Percentiles rank a stretch among this genome's conserved stretches.
These are phyloP conservation scores for Paralvinella palmiformis DNA, from an alignment of 1,140 invertebrate genomes.

Conservation along the genomic window DNA sequence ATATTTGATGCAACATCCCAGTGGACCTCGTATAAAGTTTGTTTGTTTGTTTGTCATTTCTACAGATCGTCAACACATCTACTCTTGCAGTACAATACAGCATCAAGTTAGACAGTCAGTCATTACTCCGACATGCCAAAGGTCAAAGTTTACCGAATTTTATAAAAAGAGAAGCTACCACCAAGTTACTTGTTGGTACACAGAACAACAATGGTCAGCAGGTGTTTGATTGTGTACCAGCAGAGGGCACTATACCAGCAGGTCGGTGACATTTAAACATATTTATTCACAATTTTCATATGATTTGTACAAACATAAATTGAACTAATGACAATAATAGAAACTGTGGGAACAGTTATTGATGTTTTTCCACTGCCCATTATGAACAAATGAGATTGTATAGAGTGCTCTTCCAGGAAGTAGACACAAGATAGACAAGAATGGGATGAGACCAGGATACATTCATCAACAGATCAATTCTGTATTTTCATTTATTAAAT, in stretches of 20 bases:
- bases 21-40: background rate
- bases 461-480: too few relatives aligned
- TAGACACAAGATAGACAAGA: background rate
- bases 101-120: slow-evolving; percentile 44
- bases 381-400: too few relatives aligned
- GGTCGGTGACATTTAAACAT: slow-evolving; percentile 24
- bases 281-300: background rate
- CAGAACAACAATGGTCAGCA: slow-evolving; percentile 46
- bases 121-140: slow-evolving; percentile 31
- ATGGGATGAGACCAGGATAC: too few relatives aligned
- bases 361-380: background rate
- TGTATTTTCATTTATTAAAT: too few relatives aligned
- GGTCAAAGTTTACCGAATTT: slow-evolving; percentile 37
- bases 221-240: slow-evolving; percentile 49
- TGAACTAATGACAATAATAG: too few relatives aligned
- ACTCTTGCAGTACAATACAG: slow-evolving; percentile 41
- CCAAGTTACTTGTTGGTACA: slow-evolving; percentile 29
- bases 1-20: too few relatives aligned
- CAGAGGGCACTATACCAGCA: slow-evolving; percentile 40
- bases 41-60: background rate
- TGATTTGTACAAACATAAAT: background rate
- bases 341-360: background rate
- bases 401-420: too few relatives aligned
- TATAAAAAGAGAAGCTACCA: slow-evolving; percentile 24
- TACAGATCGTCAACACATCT: slow-evolving; percentile 44